Evolutionary conservation across 2,797 vertebrate species (phyloP).

Genomic region (Gorsachius magnificus): DNA sequence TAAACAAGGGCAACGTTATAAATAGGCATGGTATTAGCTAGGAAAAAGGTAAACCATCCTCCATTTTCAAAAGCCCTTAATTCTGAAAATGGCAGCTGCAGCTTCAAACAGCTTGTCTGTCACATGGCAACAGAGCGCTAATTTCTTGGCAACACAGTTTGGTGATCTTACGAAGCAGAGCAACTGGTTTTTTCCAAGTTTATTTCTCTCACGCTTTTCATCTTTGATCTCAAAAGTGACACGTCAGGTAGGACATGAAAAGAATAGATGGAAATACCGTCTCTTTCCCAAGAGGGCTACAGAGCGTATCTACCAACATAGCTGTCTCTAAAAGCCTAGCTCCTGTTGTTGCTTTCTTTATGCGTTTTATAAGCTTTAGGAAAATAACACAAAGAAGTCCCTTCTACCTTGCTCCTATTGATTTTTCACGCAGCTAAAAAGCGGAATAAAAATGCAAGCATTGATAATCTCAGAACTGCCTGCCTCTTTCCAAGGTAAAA

Average conservation of each 20-base stretch:
- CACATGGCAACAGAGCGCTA: neutral
- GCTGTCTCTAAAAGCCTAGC: neutral
- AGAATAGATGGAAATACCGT: neutral
- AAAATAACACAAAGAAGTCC: neutral
- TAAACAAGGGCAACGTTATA: neutral
- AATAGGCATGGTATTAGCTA: neutral
- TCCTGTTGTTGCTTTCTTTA: neutral
- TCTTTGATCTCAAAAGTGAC: neutral
- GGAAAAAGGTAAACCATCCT: neutral
- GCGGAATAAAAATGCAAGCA: neutral
- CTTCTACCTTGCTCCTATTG: neutral
- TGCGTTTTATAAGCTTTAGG: neutral
- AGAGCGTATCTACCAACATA: neutral
- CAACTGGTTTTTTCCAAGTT: neutral
- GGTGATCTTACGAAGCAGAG: neutral
- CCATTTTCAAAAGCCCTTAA: neutral
- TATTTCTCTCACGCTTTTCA: neutral
- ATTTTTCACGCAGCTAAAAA: neutral
- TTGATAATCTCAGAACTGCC: neutral
- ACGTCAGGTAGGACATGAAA: neutral
- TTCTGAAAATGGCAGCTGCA: neutral
- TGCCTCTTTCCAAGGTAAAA: neutral
- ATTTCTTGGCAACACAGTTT: neutral
- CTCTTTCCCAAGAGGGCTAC: neutral
- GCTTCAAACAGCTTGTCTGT: neutral